Evolutionary conservation across 2,888 invertebrate species (phyloP), one percentile per base, ranked within the genome.

Genomic region (Synanthedon formicaeformis): DNA sequence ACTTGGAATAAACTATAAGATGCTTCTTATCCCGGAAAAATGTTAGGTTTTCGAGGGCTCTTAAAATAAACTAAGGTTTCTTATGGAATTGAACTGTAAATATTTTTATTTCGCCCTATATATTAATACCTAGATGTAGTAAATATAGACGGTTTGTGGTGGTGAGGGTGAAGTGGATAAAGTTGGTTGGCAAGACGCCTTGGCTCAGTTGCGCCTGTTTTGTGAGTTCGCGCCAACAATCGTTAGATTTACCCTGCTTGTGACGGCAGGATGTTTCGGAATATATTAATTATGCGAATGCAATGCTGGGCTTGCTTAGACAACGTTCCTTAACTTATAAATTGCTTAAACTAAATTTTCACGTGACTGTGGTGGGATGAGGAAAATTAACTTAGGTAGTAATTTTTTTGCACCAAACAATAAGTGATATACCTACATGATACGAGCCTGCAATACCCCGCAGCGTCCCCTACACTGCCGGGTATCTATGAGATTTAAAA

Each of bases 151-250:
- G 8, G 13, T 45, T 1, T 14, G 13, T 45, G 11, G 45, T 45
- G 11, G 45, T 14, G 45, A n/a, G 27, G 12, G n/a, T 45, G 45
- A 45, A 4, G 45, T 12, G 55, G 61, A 57, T 66, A 69, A 78
- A 81, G 71, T 78, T 71, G 75, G 71, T 79, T 81, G 81, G 81
- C 81, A 78, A 61, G 54, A 62, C 66, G 73, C 73, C 78, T 78
- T 78, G 79, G 79, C 78, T 72, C 65, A 56, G 64, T 69, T 64
- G 49, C 69, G 23, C 69, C 71, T 72, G 70, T 71, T 77, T 74
- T 71, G 75, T 71, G 69, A 70, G 16, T 49, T 61, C 67, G 75
- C 73, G 81, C 79, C 81, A 80, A 75, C 72, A 69, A 71, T 67
- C 61, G 65, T 58, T 71, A 75, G 75, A 73, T 77, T 74, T 75